These are phyloP conservation scores for Gallirallus australis DNA, from an alignment of 2,797 vertebrate genomes.

Conservation along the genomic window DNA sequence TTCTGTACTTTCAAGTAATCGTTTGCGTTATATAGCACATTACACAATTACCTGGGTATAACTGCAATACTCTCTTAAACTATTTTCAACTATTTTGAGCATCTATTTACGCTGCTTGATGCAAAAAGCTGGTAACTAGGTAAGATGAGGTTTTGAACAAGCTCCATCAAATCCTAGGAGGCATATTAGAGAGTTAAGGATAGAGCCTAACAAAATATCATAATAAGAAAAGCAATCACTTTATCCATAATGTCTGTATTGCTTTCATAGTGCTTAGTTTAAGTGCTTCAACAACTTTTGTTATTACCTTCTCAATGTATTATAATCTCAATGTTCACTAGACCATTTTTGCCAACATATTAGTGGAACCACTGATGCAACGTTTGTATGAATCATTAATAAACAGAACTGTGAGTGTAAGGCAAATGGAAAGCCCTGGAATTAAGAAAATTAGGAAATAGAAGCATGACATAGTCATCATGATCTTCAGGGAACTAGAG, in stretches of 20 bases:
- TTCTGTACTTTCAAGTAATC: background rate
- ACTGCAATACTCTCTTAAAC: background rate
- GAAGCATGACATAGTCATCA: background rate
- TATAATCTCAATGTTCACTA: background rate
- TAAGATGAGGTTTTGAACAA: slow-evolving; percentile 32
- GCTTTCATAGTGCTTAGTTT: background rate
- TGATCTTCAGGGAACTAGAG: background rate
- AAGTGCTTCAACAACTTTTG: slow-evolving; percentile 14
- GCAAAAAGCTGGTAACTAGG: background rate
- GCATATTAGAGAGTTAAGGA: background rate
- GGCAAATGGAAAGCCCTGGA: background rate
- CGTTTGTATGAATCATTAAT: background rate
- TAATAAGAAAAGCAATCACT: slow-evolving; percentile 15
- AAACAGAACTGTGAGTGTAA: background rate
- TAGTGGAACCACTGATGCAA: background rate
- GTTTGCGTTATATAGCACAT: background rate
- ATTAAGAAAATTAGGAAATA: background rate
- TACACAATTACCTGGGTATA: background rate
- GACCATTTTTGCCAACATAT: background rate
- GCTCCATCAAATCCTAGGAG: slow-evolving; percentile 15
- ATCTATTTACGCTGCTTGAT: background rate
- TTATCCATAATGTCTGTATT: background rate
- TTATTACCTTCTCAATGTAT: background rate
- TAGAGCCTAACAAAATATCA: background rate
- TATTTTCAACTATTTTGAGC: slow-evolving; percentile 5